phyloP scores from a whole-genome alignment of 2,888 invertebrate genomes.

The Tetanocera ferruginea region DNA sequence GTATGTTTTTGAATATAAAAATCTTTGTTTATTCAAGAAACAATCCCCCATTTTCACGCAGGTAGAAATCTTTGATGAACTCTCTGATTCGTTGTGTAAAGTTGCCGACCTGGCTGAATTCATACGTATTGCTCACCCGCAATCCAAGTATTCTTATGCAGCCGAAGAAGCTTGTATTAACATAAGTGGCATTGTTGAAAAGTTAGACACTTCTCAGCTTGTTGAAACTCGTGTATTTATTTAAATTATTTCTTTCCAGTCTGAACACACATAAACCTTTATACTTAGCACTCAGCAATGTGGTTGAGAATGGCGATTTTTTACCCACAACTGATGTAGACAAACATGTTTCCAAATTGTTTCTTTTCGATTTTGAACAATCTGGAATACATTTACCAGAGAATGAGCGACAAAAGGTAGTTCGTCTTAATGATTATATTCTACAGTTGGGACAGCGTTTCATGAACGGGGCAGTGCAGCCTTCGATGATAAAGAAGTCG shows the following conservation, averaged over 20 bases:
- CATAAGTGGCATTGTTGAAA: conserved; percentile 93
- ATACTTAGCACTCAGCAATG: conserved; percentile 82
- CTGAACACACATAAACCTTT: conserved; percentile 91
- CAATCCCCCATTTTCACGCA: conserved; percentile 28
- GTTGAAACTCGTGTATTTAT: background rate
- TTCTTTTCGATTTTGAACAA: conserved; percentile 97
- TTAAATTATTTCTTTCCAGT: conserved; percentile 70
- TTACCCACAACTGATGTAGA: conserved; percentile 80
- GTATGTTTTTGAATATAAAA: conserved; percentile 69
- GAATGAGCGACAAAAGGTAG: conserved; percentile 79
- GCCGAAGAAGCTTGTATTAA: conserved; percentile 92
- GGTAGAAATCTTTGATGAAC: conserved; percentile 88
- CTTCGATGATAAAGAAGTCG: conserved; percentile 77
- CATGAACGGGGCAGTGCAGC: conserved; percentile 80
- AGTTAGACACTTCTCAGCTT: conserved; percentile 72
- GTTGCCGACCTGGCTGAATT: conserved; percentile 98
- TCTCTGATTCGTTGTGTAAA: conserved; percentile 94
- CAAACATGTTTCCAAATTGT: conserved; percentile 86
- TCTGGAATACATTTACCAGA: conserved; percentile 95
- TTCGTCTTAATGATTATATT: conserved; percentile 88
- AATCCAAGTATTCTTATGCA: conserved; percentile 79
- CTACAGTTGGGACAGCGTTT: conserved; percentile 87
- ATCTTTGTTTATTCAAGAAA: background rate
- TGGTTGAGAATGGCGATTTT: conserved; percentile 80
- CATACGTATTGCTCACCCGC: conserved; percentile 92